Base-by-base conservation (phyloP, 2,113 vertebrate genomes). In the Cyprinodon tularosa region DNA sequence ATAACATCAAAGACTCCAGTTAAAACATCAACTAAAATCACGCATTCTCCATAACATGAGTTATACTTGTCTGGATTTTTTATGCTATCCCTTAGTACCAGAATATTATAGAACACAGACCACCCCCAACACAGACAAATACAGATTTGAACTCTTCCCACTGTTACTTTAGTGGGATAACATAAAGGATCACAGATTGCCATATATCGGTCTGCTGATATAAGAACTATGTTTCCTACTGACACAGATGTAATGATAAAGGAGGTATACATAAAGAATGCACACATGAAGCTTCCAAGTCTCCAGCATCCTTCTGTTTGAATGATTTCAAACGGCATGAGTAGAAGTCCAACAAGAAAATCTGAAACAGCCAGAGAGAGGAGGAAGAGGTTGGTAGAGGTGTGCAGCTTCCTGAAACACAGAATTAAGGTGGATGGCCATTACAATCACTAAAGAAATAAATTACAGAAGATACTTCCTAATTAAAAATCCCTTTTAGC, bases 351-450 rank as follows among this genome's bases (percentile, higher is more conserved):
- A 3, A 68, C 72, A 0, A 75, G 20, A 60, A 75, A 59, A 2
- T 79, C 63, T 1, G 87, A 86, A 62, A 80, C 57, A 39, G 88
- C 86, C 67, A 91, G 76, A 44, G 86, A 94, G 65, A 71, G 69
- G 64, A 78, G 42, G 36, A 78, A 14, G 64, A 73, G 59, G 77
- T 79, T 79, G 59, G 77, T 79, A 37, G 71, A 40, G n/a, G 77
- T 79, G 71, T 73, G 77, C 22, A 79, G 77, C 77, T 68, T 85
- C 72, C 86, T 93, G 29, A 76, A 10, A 62, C 60, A 11, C 42
- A 11, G 47, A 20, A 50, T 3, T 1, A 29, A 29, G 29, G 29
- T 29, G 29, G 29, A 29, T 1, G 29, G 29, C 29, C 29, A 29
- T 29, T 29, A 29, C 29, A 29, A 29, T 29, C 29, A 29, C 29